Conservation (phyloP, 2,888 invertebrate genomes). For the Andrena bicolor region DNA sequence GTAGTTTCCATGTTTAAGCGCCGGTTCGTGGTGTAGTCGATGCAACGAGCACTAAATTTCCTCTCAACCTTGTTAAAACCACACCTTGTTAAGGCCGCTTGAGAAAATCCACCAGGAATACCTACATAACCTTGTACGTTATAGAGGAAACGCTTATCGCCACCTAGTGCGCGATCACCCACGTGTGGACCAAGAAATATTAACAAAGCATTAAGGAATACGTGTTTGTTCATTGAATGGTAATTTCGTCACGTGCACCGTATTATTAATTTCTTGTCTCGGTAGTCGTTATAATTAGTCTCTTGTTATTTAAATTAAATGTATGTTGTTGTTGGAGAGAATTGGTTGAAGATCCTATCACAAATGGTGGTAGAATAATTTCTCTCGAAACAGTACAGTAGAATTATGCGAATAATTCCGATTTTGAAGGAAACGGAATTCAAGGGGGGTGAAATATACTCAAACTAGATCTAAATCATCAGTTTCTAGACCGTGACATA, state of each 20-base stretch:
- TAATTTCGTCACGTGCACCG: background rate
- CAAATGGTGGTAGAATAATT: too few species aligned
- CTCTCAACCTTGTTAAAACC: slow-evolving; percentile 59
- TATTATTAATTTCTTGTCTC: background rate
- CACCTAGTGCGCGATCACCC: slow-evolving; percentile 27
- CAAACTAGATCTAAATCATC: too few species aligned
- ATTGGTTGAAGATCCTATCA: too few species aligned
- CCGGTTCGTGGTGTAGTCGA: slow-evolving; percentile 65
- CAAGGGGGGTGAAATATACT: too few species aligned
- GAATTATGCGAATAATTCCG: too few species aligned
- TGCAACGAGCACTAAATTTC: slow-evolving; percentile 70
- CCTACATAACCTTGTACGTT: slow-evolving; percentile 14
- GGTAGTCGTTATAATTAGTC: background rate
- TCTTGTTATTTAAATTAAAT: too few species aligned
- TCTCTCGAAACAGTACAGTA: too few species aligned
- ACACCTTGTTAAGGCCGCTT: slow-evolving; percentile 77
- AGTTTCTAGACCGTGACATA: too few species aligned
- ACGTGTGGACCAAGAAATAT: slow-evolving; percentile 25
- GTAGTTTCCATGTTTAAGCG: slow-evolving; percentile 41
- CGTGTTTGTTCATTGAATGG: background rate
- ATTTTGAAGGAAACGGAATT: too few species aligned
- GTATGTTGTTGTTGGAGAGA: too few species aligned
- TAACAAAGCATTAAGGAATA: slow-evolving; percentile 4
- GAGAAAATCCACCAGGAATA: slow-evolving; percentile 64
- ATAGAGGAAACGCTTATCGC: slow-evolving; percentile 10